Base-by-base conservation (phyloP, 2,113 vertebrate genomes). In the Myrmecobius fasciatus region DNA sequence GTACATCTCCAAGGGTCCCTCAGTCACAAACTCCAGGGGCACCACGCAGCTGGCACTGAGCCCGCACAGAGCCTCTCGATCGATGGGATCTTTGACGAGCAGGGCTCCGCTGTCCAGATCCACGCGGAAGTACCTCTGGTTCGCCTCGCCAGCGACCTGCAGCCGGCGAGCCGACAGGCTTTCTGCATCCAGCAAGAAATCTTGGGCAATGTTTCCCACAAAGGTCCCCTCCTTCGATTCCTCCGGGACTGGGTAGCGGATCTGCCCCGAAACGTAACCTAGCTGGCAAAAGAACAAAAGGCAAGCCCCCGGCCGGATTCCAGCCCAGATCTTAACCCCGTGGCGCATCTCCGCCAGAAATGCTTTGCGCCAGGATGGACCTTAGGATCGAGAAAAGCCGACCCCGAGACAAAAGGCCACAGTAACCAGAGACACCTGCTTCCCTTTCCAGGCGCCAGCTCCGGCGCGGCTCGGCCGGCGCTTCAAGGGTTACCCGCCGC, bases 201-300 rank as follows among this genome's bases (percentile, higher is more conserved):
- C 98, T 90, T 98, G 96, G 96, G 98, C 98, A 93, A 98, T 97
- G 97, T 98, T 98, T 89, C 98, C 97, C 92, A 98, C 98, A 92
- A 98, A 98, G 94, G 98, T 98, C 96, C 98, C 98, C 49, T 97
- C 97, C 93, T 98, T 98, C 92, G 98, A 98, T 95, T 98, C 98
- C 96, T 98, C 98, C 67, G 98, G 97, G 97, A 98, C 97, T 25
- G 98, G 98, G 92, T 98, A 98, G 25, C 97, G 98, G 96, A 98
- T 98, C 97, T 98, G 98, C 94, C 98, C 98, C 94, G 96, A 97
- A 95, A 98, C 97, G 43, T 97, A 97, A 95, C 95, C 97, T 98
- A 98, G 98, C 97, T 98, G 96, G 98, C 97, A 97, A 97, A 95
- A 97, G 96, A 98, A 97, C 96, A 98, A 98, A 97, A 98, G 98